phyloP scores from a whole-genome alignment of 1,140 invertebrate genomes.

The Pemphigus obesinymphae region DNA sequence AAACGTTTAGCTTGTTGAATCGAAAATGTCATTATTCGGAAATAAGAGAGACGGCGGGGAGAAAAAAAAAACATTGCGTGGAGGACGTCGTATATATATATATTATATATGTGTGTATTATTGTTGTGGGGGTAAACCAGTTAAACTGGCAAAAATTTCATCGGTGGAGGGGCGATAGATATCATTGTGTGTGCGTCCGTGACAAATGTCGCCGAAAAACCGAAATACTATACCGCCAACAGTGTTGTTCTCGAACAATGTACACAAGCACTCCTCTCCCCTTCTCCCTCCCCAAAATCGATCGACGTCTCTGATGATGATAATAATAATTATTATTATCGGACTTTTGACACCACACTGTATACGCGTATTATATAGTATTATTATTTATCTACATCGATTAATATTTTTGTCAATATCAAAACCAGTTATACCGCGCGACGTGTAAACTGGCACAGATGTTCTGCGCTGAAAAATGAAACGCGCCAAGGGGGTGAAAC shows the following conservation, averaged over 20 bases:
- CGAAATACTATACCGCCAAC: conserved; percentile 41
- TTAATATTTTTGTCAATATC: neutral
- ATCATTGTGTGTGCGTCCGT: conserved; percentile 1
- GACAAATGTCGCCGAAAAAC: conserved; percentile 37
- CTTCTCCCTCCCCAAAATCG: conserved; percentile 13
- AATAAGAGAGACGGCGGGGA: neutral
- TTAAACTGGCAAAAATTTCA: conserved; percentile 37
- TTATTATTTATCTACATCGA: neutral
- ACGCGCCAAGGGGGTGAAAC: neutral
- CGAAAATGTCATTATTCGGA: conserved; percentile 39
- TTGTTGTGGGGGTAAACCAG: conserved; percentile 34
- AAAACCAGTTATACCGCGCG: neutral
- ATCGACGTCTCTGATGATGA: conserved; percentile 17
- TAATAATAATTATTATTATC: conserved; percentile 28
- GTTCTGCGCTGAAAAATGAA: neutral
- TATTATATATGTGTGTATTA: neutral
- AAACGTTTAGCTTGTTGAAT: conserved; percentile 42
- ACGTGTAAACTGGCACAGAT: neutral
- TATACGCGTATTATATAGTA: neutral
- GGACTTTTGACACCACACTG: neutral
- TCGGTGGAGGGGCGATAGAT: neutral
- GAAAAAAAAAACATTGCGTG: neutral
- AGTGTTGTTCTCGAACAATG: conserved; percentile 6
- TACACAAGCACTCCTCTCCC: neutral
- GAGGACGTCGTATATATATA: neutral